Percentiles rank a stretch among this genome's conserved stretches.
Conservation (phyloP, 2,888 invertebrate genomes). For the Cosmia trapezina region DNA sequence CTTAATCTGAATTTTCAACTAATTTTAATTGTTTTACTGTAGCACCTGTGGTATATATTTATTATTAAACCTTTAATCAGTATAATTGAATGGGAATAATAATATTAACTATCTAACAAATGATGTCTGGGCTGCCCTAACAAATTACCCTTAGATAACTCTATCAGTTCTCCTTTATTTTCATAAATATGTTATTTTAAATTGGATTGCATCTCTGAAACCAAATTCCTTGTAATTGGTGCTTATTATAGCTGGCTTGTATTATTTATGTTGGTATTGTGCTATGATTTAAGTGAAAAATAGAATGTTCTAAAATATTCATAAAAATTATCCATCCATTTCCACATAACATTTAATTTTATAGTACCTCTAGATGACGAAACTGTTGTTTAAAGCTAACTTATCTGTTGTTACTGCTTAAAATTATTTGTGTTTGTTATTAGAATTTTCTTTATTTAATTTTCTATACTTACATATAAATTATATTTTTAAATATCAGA, state of each 20-base stretch:
- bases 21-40: constrained; percentile 47
- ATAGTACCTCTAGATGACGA: background rate
- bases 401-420: background rate
- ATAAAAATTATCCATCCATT: background rate
- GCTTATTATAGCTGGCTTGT: constrained; percentile 10
- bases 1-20: constrained; percentile 37
- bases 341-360: background rate
- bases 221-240: constrained; percentile 1
- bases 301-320: background rate
- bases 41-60: constrained; percentile 48
- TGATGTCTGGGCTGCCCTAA: constrained; percentile 38
- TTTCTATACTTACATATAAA: too few relatives aligned
- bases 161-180: constrained; percentile 26
- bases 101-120: constrained; percentile 60
- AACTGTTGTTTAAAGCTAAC: constrained; percentile 3
- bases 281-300: constrained; percentile 13
- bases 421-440: background rate
- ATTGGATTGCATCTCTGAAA: background rate
- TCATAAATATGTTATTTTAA: background rate
- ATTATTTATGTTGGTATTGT: constrained; percentile 22
- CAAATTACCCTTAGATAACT: constrained; percentile 22
- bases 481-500: too few relatives aligned
- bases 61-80: constrained; percentile 39
- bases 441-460: too few relatives aligned
- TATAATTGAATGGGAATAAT: constrained; percentile 43